Conservation (phyloP, 2,888 invertebrate species). For the Dioctria linearis region DNA sequence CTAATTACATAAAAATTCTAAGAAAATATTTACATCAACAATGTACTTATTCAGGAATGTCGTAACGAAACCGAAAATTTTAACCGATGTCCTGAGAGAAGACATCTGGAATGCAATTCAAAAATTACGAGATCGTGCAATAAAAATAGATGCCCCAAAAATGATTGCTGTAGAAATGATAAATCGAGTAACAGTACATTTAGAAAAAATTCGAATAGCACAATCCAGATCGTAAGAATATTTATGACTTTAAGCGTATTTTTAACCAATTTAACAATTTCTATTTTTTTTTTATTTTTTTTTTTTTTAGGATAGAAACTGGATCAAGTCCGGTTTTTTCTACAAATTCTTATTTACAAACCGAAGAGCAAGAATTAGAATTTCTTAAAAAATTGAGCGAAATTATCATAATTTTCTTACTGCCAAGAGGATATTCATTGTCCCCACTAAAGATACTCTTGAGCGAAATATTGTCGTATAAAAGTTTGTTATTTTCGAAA, state of each 20-base stretch:
- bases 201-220: conserved; percentile 86
- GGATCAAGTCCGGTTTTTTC: conserved; percentile 80
- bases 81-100: conserved; percentile 79
- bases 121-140: conserved; percentile 81
- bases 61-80: conserved; percentile 78
- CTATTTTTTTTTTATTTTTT: conserved; percentile 51
- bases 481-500: conserved; percentile 74
- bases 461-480: conserved; percentile 87
- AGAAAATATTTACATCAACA: background rate
- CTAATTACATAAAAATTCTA: background rate
- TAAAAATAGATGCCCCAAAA: conserved; percentile 85
- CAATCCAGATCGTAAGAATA: conserved; percentile 81
- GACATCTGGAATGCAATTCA: conserved; percentile 88
- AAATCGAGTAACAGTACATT: conserved; percentile 85
- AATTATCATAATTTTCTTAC: conserved; percentile 83
- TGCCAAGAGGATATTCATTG: conserved; percentile 86
- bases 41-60: conserved; percentile 71
- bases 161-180: conserved; percentile 88
- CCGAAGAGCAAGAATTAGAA: conserved; percentile 82
- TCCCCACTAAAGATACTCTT: conserved; percentile 85
- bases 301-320: conserved; percentile 74
- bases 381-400: conserved; percentile 88
- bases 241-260: conserved; percentile 29
- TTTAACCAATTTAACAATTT: conserved; percentile 40
- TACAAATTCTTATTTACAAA: conserved; percentile 81